phyloP scores from a whole-genome alignment of 2,888 invertebrate genomes.

The Pollenia griseotomentosa region DNA sequence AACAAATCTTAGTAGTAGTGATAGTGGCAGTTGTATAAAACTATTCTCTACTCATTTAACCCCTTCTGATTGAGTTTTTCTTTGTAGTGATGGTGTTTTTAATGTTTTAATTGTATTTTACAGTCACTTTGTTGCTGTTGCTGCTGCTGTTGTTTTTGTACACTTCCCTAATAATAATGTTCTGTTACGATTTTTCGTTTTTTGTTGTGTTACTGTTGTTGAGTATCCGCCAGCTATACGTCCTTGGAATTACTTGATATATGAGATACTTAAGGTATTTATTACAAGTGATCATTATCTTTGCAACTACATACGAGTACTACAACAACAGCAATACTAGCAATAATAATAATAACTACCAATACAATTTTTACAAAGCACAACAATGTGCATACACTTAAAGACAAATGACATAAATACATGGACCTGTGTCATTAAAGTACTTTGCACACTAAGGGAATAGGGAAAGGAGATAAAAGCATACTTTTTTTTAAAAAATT shows the following conservation, averaged over 20 bases:
- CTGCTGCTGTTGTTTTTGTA: slow-evolving; percentile 7
- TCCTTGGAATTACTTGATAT: slow-evolving; percentile 75
- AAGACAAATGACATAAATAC: slow-evolving; percentile 50
- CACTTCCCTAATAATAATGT: slow-evolving; percentile 65
- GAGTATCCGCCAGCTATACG: slow-evolving; percentile 78
- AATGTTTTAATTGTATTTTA: slow-evolving; percentile 68
- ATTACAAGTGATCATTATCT: slow-evolving; percentile 82
- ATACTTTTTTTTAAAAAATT: not conserved
- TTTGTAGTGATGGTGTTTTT: slow-evolving; percentile 45
- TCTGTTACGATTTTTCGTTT: slow-evolving; percentile 14
- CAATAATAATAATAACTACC: slow-evolving; percentile 27
- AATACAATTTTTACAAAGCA: slow-evolving; percentile 39
- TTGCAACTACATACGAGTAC: slow-evolving; percentile 55
- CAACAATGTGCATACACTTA: slow-evolving; percentile 47
- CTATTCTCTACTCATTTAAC: slow-evolving; percentile 24
- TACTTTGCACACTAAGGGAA: not conserved
- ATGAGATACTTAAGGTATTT: slow-evolving; percentile 81
- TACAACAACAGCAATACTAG: slow-evolving; percentile 35
- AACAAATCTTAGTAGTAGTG: not conserved
- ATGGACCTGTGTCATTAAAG: slow-evolving; percentile 15
- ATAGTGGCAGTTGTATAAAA: slow-evolving; percentile 3
- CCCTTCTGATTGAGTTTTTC: slow-evolving; percentile 37
- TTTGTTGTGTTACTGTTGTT: slow-evolving; percentile 18
- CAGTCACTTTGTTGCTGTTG: slow-evolving; percentile 46
- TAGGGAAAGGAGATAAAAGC: not conserved